phyloP scores from a whole-genome alignment of 2,888 invertebrate species.

The Amiota mariae region DNA sequence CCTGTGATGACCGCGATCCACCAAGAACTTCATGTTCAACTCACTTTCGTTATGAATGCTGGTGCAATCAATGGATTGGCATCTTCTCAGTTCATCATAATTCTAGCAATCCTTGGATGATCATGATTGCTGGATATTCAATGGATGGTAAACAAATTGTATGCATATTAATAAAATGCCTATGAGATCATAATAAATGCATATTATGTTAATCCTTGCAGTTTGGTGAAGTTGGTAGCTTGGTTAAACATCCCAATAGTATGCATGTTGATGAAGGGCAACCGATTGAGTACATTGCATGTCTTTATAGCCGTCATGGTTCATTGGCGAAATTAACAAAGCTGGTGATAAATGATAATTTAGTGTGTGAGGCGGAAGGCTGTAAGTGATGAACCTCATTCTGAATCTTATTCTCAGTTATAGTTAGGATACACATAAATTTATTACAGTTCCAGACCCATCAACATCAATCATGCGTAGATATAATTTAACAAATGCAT shows the following conservation, averaged over 20 bases:
- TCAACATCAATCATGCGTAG: constrained; percentile 45
- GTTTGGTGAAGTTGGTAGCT: constrained; percentile 43
- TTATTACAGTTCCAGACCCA: constrained; percentile 43
- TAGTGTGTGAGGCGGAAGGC: constrained; percentile 41
- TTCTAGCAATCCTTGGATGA: background rate
- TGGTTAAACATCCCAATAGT: constrained; percentile 45
- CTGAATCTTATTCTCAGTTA: background rate
- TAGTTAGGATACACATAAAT: background rate
- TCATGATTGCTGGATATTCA: constrained; percentile 1
- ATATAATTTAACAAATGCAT: background rate
- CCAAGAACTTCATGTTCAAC: constrained; percentile 47
- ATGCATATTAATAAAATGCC: background rate
- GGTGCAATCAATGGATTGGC: constrained; percentile 44
- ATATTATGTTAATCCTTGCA: background rate
- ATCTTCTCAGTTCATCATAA: constrained; percentile 37
- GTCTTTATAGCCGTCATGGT: constrained; percentile 11
- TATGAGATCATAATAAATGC: constrained; percentile 34
- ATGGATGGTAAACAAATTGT: constrained; percentile 7
- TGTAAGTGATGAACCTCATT: constrained; percentile 51
- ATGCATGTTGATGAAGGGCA: constrained; percentile 43
- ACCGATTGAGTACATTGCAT: constrained; percentile 40
- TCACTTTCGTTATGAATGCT: constrained; percentile 48
- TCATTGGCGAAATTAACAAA: constrained; percentile 51
- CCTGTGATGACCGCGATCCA: constrained; percentile 34
- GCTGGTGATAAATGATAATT: constrained; percentile 44